phyloP scores from a whole-genome alignment of 2,113 vertebrate genomes.

The Promerops cafer region DNA sequence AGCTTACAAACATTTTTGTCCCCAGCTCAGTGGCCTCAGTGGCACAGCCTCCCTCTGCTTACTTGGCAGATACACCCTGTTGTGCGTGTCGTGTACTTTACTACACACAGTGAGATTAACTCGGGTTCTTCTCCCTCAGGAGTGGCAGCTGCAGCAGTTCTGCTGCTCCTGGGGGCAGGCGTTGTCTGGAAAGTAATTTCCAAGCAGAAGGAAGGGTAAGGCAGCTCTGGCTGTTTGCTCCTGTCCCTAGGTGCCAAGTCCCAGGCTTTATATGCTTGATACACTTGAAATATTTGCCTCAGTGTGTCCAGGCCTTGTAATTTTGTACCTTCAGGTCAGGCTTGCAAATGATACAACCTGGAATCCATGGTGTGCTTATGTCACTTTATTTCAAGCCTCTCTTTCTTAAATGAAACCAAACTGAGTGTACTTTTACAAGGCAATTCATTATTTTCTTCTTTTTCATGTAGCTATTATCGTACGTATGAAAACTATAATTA shows the following conservation, averaged over 20 bases:
- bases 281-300: background rate
- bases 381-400: background rate
- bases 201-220: slow-evolving; percentile 57
- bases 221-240: background rate
- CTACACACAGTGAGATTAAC: background rate
- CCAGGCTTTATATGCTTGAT: background rate
- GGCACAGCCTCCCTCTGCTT: background rate
- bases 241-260: background rate
- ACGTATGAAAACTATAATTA: background rate
- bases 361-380: background rate
- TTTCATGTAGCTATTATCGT: background rate
- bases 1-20: background rate
- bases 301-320: background rate
- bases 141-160: background rate
- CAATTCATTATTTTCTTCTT: background rate
- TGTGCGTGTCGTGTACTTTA: background rate
- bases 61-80: background rate
- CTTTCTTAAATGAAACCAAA: background rate
- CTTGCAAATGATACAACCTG: background rate
- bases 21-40: background rate
- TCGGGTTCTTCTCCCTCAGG: background rate
- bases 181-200: slow-evolving; percentile 22
- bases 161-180: slow-evolving; percentile 26
- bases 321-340: background rate
- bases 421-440: background rate